A percentile compares a stretch with the other conserved stretches of the same genome.
These are phyloP conservation scores for Babyrousa celebensis DNA, from an alignment of 2,797 vertebrate genomes.

Conservation along the genomic window DNA sequence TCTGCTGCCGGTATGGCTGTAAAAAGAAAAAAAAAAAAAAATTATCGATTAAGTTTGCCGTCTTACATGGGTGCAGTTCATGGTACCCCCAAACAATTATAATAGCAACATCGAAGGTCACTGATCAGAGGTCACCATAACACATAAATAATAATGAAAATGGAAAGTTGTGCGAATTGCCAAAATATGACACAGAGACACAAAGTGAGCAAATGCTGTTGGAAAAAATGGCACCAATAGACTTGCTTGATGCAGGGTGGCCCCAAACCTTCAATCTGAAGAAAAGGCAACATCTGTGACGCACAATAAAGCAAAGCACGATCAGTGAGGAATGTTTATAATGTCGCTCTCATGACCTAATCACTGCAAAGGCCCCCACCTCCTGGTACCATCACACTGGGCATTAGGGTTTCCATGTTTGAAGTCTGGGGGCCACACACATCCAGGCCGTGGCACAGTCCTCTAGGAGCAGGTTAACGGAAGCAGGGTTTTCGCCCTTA, in stretches of 20 bases:
- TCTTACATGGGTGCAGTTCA: not conserved
- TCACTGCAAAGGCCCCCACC: not conserved
- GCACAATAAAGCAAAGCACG: not conserved
- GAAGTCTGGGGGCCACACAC: not conserved
- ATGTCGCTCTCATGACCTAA: not conserved
- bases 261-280: not conserved
- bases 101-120: not conserved
- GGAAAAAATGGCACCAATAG: not conserved
- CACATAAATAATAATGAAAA: not conserved
- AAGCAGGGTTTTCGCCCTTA: not conserved
- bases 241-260: not conserved
- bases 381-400: not conserved
- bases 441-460: not conserved
- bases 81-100: not conserved
- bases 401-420: not conserved
- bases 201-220: not conserved
- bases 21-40: too few species aligned
- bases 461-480: not conserved
- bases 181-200: not conserved
- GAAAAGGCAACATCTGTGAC: not conserved
- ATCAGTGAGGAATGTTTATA: not conserved
- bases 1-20: too few species aligned
- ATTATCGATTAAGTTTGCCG: not conserved
- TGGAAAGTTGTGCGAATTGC: not conserved
- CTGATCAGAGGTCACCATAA: not conserved